Percentiles rank a stretch among this genome's conserved stretches.
Evolutionary conservation across 1,140 invertebrate species (phyloP).

Genomic region (Rhagoletis pomonella): DNA sequence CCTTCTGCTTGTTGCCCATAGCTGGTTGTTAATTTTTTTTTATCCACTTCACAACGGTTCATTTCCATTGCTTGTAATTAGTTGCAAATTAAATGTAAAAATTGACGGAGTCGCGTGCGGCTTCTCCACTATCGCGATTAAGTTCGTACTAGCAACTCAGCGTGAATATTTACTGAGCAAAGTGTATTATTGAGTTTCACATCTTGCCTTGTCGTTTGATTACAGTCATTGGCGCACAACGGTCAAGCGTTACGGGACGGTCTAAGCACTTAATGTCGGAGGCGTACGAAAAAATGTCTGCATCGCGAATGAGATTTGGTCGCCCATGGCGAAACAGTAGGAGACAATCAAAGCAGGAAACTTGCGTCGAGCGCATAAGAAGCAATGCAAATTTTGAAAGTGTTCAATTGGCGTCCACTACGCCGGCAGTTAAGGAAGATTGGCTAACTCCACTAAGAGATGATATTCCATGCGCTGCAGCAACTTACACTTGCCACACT

Average conservation of each 20-base stretch:
- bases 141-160: background rate
- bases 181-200: background rate
- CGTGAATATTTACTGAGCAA: background rate
- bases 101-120: background rate
- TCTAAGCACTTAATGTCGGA: background rate
- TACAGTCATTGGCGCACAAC: background rate
- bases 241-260: background rate
- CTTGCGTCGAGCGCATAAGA: background rate
- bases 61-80: background rate
- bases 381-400: background rate
- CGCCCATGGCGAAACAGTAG: no score
- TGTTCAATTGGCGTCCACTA: background rate
- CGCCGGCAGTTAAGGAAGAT: no score
- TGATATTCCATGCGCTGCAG: background rate
- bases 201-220: background rate
- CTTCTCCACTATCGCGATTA: background rate
- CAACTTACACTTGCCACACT: background rate
- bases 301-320: background rate
- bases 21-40: background rate
- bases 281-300: background rate
- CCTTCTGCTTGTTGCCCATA: background rate
- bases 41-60: background rate
- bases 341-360: background rate
- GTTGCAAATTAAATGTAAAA: constrained; percentile 31
- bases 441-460: background rate